Evolutionary conservation across 2,888 invertebrate genomes (phyloP), one percentile per base, ranked within the genome.

Genomic region (Eupeodes luniger): DNA sequence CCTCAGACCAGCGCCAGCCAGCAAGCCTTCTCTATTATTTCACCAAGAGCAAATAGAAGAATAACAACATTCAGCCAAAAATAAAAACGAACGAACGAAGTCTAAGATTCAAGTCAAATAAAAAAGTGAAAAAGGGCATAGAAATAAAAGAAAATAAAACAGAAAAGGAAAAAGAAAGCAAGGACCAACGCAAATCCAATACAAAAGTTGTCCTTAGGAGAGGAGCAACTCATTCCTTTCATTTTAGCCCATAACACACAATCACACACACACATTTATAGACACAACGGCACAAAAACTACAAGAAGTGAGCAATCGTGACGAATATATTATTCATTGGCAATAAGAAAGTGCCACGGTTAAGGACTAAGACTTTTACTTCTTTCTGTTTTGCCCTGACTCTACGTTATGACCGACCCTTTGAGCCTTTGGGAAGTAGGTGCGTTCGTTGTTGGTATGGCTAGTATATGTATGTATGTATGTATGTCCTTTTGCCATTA

Each of bases 261-360:
- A 19, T 19, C 19, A 19, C n/a, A 19, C 6, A 40, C 40, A 40
- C 5, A 40, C 40, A 40, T 9, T 40, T 9, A 40, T 9, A 5
- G 6, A 40, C 5, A 40, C 40, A 40, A 40, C 40, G 40, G 40
- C 6, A 27, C 77, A 84, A 62, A 85, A 88, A 88, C 88, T 88
- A 88, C 85, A 88, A 88, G 85, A 88, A 88, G 88, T 81, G 88
- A 88, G 88, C 88, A 88, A 88, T 88, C 88, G 88, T 88, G 88
- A 85, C 85, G 85, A 88, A 88, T 88, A 88, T 88, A 88, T 88
- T 88, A 88, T 88, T 88, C 88, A 88, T 88, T 88, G 88, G 88
- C 88, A 88, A 88, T 88, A 88, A 81, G 88, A 88, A 88, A 88
- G 85, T 88, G 80, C 88, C 85, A 88, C 81, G 85, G 88, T 85